Base-by-base conservation (phyloP, 2,888 invertebrate genomes). In the Alentia gelatinosa region DNA sequence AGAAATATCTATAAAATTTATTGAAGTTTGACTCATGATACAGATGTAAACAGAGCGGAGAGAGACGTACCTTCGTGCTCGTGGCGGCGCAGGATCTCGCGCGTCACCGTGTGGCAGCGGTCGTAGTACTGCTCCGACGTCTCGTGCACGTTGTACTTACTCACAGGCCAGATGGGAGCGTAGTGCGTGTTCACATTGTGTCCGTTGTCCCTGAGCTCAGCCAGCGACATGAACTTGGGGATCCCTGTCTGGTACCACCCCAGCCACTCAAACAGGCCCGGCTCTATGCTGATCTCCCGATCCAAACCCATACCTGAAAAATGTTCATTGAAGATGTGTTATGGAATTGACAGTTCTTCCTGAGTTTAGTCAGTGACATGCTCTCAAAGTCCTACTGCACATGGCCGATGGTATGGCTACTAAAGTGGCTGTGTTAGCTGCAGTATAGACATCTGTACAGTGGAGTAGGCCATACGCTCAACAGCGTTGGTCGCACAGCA, bases 261-360 rank as follows among this genome's bases (percentile, higher is more conserved):
- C 95, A 98, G 97, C 98, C 98, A 99, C 96, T 99, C 99, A 96
- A 99, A 99, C 68, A 99, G 96, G 0, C 98, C 98, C 0, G 98
- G 98, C 95, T 99, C 99, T 26, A 99, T 97, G 94, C 94, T 93
- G 86, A 96, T 93, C 89, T 88, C 74, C 26, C 92, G 88, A 0
- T 92, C 91, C 15, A 90, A 40, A 12, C 92, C 96, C 0, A 97
- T 94, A 40, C 97, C 97, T 97, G 40, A 9, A 56, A 63, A 68
- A n/a, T n/a, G n/a, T n/a, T n/a, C n/a, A n/a, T n/a, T n/a, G n/a
- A n/a, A n/a, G n/a, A n/a, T n/a, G n/a, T n/a, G n/a, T n/a, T n/a
- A n/a, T n/a, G n/a, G n/a, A n/a, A n/a, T n/a, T n/a, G n/a, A n/a
- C n/a, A n/a, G n/a, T n/a, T n/a, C n/a, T n/a, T n/a, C n/a, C n/a